Percentiles rank a stretch among this genome's conserved stretches.
Evolutionary conservation across 2,113 vertebrate species (phyloP).

Genomic region (Serilophus lunatus): DNA sequence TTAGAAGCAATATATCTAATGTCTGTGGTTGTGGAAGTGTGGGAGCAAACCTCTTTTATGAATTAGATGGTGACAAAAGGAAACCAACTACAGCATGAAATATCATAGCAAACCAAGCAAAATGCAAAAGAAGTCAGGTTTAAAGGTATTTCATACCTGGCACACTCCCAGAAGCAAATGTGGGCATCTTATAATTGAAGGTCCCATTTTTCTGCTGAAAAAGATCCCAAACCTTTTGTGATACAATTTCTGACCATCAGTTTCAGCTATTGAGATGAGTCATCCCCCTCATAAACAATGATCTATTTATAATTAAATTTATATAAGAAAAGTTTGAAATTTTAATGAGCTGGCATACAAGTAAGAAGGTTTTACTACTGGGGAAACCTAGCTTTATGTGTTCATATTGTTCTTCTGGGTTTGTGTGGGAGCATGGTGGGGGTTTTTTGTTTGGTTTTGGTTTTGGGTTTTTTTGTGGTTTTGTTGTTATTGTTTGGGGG

Average conservation of each 20-base stretch:
- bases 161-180: neutral
- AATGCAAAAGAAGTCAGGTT: neutral
- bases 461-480: too few relatives aligned
- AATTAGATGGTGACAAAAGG: neutral
- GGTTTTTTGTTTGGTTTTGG: too few relatives aligned
- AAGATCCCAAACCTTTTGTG: neutral
- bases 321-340: neutral
- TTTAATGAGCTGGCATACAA: neutral
- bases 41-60: neutral
- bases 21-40: neutral
- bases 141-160: neutral
- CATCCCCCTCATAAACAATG: neutral
- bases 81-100: neutral
- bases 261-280: neutral
- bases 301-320: neutral
- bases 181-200: neutral
- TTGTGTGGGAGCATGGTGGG: neutral
- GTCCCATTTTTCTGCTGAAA: neutral
- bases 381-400: neutral
- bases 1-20: neutral
- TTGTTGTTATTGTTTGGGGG: too few relatives aligned
- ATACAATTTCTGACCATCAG: neutral
- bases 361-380: neutral
- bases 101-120: neutral
- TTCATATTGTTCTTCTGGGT: neutral